These are phyloP conservation scores for Podocnemis expansa DNA, from an alignment of 2,113 vertebrate species.

Conservation along the genomic window DNA sequence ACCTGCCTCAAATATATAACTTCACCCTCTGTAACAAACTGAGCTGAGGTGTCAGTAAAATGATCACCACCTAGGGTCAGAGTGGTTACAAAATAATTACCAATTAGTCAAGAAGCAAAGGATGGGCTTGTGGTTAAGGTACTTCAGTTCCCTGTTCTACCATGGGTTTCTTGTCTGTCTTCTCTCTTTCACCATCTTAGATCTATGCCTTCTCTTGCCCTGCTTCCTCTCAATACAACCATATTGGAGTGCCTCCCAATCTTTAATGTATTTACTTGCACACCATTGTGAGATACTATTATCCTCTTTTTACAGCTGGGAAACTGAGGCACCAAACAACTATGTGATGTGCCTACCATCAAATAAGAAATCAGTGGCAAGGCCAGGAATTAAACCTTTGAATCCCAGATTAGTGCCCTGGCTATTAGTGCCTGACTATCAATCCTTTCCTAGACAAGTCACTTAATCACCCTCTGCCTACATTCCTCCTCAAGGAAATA, in stretches of 20 bases:
- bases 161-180: not conserved
- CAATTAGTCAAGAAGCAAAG: not conserved
- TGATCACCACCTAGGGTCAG: not conserved
- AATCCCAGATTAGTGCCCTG: not conserved
- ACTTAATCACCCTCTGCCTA: not conserved
- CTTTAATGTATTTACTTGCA: not conserved
- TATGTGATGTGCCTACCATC: not conserved
- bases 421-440: not conserved
- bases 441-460: not conserved
- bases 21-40: not conserved
- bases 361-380: not conserved
- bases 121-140: not conserved
- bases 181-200: not conserved
- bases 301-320: not conserved
- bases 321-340: not conserved
- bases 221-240: not conserved
- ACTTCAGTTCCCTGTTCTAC: not conserved
- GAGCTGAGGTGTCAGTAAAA: not conserved
- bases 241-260: not conserved
- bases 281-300: not conserved
- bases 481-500: not conserved
- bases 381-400: not conserved
- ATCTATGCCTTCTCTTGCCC: not conserved
- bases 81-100: not conserved
- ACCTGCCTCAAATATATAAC: not conserved